A percentile compares a stretch with the other conserved stretches of the same genome.
These are phyloP conservation scores for Esox niger DNA, from an alignment of 2,113 vertebrate species.

Conservation along the genomic window DNA sequence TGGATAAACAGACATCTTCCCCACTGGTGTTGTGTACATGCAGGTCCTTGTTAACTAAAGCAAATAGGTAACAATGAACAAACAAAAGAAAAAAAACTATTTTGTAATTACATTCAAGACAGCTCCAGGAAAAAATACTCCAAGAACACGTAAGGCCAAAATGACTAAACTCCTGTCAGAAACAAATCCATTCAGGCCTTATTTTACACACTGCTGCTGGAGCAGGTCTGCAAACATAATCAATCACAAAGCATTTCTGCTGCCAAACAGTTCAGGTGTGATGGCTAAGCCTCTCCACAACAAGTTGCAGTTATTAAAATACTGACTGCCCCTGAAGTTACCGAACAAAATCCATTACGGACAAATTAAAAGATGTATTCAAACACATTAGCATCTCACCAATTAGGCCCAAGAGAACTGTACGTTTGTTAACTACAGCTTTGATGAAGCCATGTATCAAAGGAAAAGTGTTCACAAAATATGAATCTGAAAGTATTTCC, in stretches of 20 bases:
- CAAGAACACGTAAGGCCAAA: background rate
- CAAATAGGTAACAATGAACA: too few relatives aligned
- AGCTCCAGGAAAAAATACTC: background rate
- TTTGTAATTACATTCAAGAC: constrained; percentile 1
- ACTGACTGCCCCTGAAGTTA: constrained; percentile 9
- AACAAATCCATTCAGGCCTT: constrained; percentile 22
- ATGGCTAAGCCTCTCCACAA: background rate
- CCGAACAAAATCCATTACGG: background rate
- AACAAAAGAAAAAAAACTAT: background rate
- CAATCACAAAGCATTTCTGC: constrained; percentile 1
- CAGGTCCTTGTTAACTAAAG: too few relatives aligned
- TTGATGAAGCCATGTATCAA: constrained; percentile 2
- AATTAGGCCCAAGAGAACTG: background rate
- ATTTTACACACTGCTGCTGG: background rate
- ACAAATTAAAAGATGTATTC: background rate
- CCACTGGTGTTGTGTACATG: too few relatives aligned
- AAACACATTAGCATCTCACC: background rate
- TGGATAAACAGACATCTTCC: too few relatives aligned
- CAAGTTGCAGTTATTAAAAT: constrained; percentile 7
- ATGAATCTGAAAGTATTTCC: background rate
- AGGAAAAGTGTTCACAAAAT: constrained; percentile 2
- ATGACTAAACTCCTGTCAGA: background rate
- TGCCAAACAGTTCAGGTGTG: background rate
- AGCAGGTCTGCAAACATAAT: background rate
- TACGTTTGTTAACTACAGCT: constrained; percentile 8